Base-by-base conservation (phyloP, 2,888 invertebrate genomes). In the Nymphalis polychloros region DNA sequence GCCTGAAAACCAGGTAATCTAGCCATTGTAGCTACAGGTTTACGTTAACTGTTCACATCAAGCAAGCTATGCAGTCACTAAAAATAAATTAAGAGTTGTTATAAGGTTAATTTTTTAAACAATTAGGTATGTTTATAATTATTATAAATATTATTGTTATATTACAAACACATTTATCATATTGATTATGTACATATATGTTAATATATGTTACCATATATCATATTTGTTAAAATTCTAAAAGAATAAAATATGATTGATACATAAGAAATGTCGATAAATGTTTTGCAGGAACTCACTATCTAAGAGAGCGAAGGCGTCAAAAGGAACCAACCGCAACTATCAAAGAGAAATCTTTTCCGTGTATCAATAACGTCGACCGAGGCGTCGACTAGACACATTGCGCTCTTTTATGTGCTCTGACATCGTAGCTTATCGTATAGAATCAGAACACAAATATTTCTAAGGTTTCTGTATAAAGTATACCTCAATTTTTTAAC, bases 341-440 rank as follows among this genome's bases (percentile, higher is more conserved):
- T 92, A 93, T 93, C 92, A 93, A 93, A 92, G 90, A 90, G 92
- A 93, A 92, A 93, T 93, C 92, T 92, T 93, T 93, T 93, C 92
- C 93, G 90, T 93, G 93, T 93, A 90, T 89, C 92, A 91, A 91
- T 92, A 93, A 89, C 86, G 86, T 74, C 80, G 79, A 80, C 80
- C 80, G 82, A 78, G 82, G 79, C 84, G 84, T 80, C 85, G 84
- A 83, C 86, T 81, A 86, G 87, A 87, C 88, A 85, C 86, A 87
- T 85, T 83, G 83, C 80, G 81, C 80, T 79, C 79, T 83, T 87
- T 71, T 88, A 76, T 77, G 74, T 71, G 67, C 67, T 64, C 61
- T 70, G 66, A 71, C 71, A 67, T 68, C 64, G 71, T 67, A 64
- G 67, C 62, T 69, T 71, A 72, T 69, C 70, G 67, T 31, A 49